Evolutionary conservation across 2,113 vertebrate genomes (phyloP).

Genomic region (Dipodomys spectabilis): DNA sequence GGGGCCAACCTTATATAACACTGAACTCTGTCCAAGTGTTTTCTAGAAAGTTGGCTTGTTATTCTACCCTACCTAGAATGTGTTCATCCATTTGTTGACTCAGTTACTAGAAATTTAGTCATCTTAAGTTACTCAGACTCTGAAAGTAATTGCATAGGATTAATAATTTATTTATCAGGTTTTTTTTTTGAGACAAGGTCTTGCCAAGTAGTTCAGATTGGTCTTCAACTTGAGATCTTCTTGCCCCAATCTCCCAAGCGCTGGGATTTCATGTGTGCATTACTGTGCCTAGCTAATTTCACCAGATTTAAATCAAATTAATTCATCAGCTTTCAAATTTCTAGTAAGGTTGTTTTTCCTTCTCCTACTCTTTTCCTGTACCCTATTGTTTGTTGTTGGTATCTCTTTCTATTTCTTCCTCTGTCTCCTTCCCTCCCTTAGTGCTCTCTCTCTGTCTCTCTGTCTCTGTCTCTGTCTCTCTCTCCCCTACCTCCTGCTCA

Average conservation of each 20-base stretch:
- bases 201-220: no score
- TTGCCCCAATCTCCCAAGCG: no score
- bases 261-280: no score
- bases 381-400: not conserved
- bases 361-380: no score
- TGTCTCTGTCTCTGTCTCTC: not conserved
- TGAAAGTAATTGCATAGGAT: not conserved
- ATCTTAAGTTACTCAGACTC: not conserved
- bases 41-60: not conserved
- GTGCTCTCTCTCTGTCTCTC: rapidly evolving
- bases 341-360: not conserved
- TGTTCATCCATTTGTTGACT: not conserved
- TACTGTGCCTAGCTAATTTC: not conserved
- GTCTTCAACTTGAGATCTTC: no score
- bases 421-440: not conserved
- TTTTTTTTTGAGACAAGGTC: no score
- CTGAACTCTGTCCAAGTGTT: not conserved
- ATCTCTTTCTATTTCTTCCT: not conserved
- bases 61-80: not conserved
- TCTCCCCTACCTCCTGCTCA: not conserved
- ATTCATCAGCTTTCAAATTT: constrained; percentile 44
- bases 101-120: not conserved
- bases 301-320: constrained; percentile 26
- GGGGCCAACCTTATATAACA: not conserved
- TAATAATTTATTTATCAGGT: not conserved